Conservation (phyloP, 2,888 invertebrate genomes). For the Stegana nigrithorax region DNA sequence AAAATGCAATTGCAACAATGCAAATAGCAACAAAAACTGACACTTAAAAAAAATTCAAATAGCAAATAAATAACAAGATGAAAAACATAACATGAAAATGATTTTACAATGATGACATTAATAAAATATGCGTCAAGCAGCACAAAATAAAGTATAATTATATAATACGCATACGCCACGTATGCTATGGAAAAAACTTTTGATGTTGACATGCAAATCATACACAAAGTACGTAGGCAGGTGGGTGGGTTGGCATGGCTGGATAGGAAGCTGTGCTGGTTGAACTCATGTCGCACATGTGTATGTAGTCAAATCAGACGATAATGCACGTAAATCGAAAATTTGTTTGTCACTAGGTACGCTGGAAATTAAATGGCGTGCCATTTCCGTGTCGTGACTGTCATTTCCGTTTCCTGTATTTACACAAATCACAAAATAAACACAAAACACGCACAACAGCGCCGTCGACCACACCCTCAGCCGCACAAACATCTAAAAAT, state of each 20-base stretch:
- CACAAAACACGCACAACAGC: not conserved
- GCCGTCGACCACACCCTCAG: no score
- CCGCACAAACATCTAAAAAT: not conserved
- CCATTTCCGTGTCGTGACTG: constrained; percentile 61
- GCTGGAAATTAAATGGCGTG: constrained; percentile 60
- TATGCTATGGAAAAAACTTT: not conserved
- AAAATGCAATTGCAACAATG: no score
- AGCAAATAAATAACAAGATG: not conserved
- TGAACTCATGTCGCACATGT: not conserved
- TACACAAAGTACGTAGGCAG: not conserved
- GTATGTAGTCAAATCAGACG: not conserved
- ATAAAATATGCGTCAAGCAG: not conserved
- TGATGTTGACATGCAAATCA: not conserved
- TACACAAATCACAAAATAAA: constrained; percentile 31
- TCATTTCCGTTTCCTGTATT: constrained; percentile 60
- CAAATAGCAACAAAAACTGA: not conserved
- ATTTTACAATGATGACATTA: not conserved
- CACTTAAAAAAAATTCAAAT: not conserved
- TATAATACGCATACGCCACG: not conserved
- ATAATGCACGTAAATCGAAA: constrained; percentile 9
- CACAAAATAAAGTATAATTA: not conserved
- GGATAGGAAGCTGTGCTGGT: not conserved
- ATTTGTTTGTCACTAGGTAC: constrained; percentile 16
- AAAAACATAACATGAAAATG: not conserved
- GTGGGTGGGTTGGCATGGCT: not conserved